phyloP scores from a whole-genome alignment of 2,113 vertebrate species.

The Hemichromis elongatus region DNA sequence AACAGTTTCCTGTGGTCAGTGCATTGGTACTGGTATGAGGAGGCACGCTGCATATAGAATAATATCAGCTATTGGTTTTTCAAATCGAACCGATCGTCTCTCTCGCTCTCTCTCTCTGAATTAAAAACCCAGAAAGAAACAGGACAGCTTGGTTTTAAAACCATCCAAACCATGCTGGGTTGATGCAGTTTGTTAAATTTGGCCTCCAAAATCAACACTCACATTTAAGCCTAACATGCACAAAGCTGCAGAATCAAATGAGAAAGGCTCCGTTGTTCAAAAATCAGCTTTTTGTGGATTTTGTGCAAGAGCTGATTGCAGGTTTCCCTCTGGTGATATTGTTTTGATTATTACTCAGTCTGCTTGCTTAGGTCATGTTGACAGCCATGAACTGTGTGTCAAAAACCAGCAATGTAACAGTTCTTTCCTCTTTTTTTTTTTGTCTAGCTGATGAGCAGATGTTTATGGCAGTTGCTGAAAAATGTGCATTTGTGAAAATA shows the following conservation, averaged over 20 bases:
- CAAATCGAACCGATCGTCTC: neutral
- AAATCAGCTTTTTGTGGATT: slow-evolving; percentile 2
- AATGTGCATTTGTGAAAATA: slow-evolving; percentile 33
- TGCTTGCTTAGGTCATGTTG: slow-evolving; percentile 28
- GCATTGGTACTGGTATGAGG: neutral
- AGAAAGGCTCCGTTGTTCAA: neutral
- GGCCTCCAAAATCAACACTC: neutral
- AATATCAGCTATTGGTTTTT: neutral
- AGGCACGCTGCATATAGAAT: neutral
- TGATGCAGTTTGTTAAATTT: neutral
- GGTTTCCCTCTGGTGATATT: slow-evolving; percentile 4
- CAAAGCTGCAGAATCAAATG: neutral
- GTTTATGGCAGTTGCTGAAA: slow-evolving; percentile 27
- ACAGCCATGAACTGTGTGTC: slow-evolving; percentile 30
- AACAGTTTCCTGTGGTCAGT: neutral
- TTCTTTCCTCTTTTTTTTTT: neutral
- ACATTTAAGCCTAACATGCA: neutral
- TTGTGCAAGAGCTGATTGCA: slow-evolving; percentile 1
- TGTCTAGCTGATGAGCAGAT: neutral
- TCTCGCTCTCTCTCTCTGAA: neutral
- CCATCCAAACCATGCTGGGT: neutral
- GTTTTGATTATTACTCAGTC: slow-evolving; percentile 31
- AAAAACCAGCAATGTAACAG: slow-evolving; percentile 13
- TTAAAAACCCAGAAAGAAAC: neutral
- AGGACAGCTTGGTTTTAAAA: neutral